Conservation (phyloP, 2,888 invertebrate species). For the Blera fallax region DNA sequence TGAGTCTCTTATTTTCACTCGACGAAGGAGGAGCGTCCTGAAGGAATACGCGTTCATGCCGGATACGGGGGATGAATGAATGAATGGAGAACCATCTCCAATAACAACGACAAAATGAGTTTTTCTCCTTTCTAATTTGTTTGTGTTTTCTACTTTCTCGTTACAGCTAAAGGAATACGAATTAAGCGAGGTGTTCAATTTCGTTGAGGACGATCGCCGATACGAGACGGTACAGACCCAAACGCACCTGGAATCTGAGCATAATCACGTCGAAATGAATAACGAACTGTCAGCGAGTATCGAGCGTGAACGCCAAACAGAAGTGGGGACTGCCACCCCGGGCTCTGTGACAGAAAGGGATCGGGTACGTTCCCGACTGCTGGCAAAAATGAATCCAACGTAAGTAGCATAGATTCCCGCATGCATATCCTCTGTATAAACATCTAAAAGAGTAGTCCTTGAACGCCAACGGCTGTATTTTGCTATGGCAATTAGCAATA, state of each 20-base stretch:
- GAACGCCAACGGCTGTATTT: not conserved
- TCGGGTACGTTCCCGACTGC: conserved; percentile 80
- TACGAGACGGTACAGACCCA: conserved; percentile 86
- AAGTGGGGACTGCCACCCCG: conserved; percentile 81
- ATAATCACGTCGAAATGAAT: conserved; percentile 86
- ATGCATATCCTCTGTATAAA: not conserved
- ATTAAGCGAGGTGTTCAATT: conserved; percentile 92
- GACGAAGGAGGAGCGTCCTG: not conserved
- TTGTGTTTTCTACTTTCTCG: conserved; percentile 57
- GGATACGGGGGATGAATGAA: not conserved
- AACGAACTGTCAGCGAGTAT: conserved; percentile 90
- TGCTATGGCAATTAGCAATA: conserved; percentile 65
- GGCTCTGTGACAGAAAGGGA: conserved; percentile 82
- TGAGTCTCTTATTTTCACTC: not conserved
- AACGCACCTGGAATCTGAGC: conserved; percentile 81
- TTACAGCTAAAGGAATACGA: conserved; percentile 93
- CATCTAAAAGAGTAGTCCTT: too few species aligned
- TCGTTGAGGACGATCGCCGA: conserved; percentile 89
- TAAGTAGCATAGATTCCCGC: conserved; percentile 76
- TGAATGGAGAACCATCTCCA: not conserved
- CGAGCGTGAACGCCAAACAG: conserved; percentile 89
- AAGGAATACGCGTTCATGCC: not conserved
- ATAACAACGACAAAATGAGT: conserved; percentile 31
- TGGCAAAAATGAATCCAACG: conserved; percentile 82
- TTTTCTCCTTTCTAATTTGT: conserved; percentile 38